Percentiles rank a stretch among this genome's conserved stretches.
phyloP scores from a whole-genome alignment of 2,113 vertebrate genomes.

The Caloenas nicobarica region DNA sequence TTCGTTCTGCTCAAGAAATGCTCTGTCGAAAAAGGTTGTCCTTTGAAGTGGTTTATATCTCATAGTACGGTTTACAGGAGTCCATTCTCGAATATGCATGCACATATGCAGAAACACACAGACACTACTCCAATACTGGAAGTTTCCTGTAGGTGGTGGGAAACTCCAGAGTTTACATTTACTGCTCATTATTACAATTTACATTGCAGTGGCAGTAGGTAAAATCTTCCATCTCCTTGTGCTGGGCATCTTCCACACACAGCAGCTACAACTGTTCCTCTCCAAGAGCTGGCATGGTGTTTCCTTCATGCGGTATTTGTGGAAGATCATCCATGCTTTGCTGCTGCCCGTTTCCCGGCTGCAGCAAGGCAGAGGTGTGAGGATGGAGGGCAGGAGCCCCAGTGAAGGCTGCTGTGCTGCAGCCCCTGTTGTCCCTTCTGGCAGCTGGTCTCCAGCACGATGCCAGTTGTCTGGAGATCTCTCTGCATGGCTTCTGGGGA shows the following conservation, averaged over 20 bases:
- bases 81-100: too few relatives aligned
- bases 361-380: neutral
- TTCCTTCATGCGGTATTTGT: rapidly evolving
- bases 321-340: rapidly evolving
- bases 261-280: rapidly evolving
- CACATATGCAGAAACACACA: neutral
- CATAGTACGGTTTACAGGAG: too few relatives aligned
- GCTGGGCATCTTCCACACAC: neutral
- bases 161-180: neutral
- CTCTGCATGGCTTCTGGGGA: neutral
- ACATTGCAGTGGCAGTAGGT: neutral
- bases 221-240: neutral
- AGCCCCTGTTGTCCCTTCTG: neutral
- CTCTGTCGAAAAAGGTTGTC: too few relatives aligned
- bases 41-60: too few relatives aligned
- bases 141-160: neutral
- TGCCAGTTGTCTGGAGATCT: neutral
- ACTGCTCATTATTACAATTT: neutral
- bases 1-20: too few relatives aligned
- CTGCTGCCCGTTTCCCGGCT: neutral
- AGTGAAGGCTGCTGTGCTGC: neutral
- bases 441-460: neutral
- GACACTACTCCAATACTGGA: neutral
- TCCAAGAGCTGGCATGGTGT: neutral
- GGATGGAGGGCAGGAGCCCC: neutral